These are phyloP conservation scores for Agrochola lota DNA, from an alignment of 2,888 invertebrate genomes.

Conservation along the genomic window DNA sequence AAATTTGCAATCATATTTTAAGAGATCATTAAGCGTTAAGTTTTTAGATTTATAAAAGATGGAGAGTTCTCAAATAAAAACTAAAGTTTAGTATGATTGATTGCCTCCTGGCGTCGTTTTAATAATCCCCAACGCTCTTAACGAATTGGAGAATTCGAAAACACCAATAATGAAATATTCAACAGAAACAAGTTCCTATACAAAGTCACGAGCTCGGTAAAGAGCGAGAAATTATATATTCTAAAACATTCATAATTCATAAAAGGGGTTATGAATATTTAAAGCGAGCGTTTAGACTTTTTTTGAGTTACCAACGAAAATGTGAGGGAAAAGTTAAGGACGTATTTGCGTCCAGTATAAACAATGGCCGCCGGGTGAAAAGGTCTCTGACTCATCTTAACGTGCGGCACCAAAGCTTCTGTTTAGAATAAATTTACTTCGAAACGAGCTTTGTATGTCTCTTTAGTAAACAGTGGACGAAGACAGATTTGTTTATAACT, in stretches of 20 bases:
- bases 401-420: slow-evolving; percentile 78
- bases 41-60: slow-evolving; percentile 29
- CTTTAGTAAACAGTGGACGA: slow-evolving; percentile 74
- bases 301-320: slow-evolving; percentile 75
- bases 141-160: slow-evolving; percentile 38
- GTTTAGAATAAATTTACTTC: slow-evolving; percentile 86
- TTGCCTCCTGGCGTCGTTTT: slow-evolving; percentile 26
- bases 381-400: slow-evolving; percentile 87
- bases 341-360: slow-evolving; percentile 84
- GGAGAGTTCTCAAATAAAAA: slow-evolving; percentile 48
- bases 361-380: slow-evolving; percentile 84
- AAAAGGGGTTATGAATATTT: slow-evolving; percentile 78
- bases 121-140: slow-evolving; percentile 29
- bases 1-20: slow-evolving; percentile 47
- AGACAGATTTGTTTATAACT: slow-evolving; percentile 68
- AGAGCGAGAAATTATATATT: slow-evolving; percentile 68
- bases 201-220: slow-evolving; percentile 64
- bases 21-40: slow-evolving; percentile 35
- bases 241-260: slow-evolving; percentile 74
- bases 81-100: slow-evolving; percentile 36
- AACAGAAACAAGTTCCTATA: slow-evolving; percentile 70
- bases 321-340: slow-evolving; percentile 81
- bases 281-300: slow-evolving; percentile 68
- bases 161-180: slow-evolving; percentile 55
- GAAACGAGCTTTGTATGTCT: slow-evolving; percentile 74